Base-by-base conservation (phyloP, 2,888 invertebrate genomes). In the Trichopria drosophilae region DNA sequence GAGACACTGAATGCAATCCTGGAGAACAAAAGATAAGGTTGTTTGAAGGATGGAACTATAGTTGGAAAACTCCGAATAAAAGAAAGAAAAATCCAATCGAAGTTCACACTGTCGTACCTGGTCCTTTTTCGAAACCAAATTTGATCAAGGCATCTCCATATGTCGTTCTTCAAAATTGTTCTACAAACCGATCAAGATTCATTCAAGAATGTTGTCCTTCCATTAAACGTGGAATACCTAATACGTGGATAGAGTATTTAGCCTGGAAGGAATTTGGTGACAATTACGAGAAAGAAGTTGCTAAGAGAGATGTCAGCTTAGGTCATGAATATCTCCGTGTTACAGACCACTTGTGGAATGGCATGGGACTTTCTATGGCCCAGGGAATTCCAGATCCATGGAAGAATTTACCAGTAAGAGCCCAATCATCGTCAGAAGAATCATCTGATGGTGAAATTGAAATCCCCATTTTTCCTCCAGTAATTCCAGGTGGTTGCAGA, bases 331-430 rank as follows among this genome's bases (percentile, higher is more conserved):
- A 55, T 23, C 32, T 50, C 7, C 36, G 53, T 28, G 19, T 61
- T 6, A 64, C 62, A 6, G 53, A 61, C 5, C 53, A 46, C 2
- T 53, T 62, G 4, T 61, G 61, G 60, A 60, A 48, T 9, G 26
- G 55, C 4, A 48, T 60, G 6, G 59, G 63, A 10, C 31, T 66
- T 2, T 31, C 61, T 0, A 24, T 64, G 13, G 48, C 56, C 2
- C 66, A 66, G 40, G 66, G 66, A n/a, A 66, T 66, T 34, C 66
- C 66, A 2, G 63, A 66, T 53, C 64, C 65, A 28, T 65, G 64
- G 64, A 64, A 50, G 42, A 10, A 28, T 23, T 35, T 20, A n/a
- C 32, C 35, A 3, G 34, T 15, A 23, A 37, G 29, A 28, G 10
- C 28, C 9, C 2, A 28, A 13, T 15, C 10, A 9, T 18, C 18